phyloP scores from a whole-genome alignment of 2,888 invertebrate genomes.

The Brachyopa scutellaris region DNA sequence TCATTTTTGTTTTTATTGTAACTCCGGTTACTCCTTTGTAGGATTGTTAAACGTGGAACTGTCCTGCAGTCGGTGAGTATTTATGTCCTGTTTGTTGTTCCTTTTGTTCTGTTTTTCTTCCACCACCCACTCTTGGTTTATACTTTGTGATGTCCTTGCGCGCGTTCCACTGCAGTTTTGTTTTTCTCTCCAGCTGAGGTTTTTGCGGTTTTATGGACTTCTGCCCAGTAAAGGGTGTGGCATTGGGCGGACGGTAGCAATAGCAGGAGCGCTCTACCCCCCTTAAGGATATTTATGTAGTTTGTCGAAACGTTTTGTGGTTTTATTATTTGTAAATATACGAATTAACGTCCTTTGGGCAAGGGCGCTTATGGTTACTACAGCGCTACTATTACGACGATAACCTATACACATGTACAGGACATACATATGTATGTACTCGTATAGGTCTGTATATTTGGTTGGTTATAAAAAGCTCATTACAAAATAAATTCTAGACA shows the following conservation, averaged over 20 bases:
- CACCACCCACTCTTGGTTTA: background rate
- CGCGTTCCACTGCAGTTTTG: constrained; percentile 55
- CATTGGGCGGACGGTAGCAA: constrained; percentile 45
- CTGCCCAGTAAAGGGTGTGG: constrained; percentile 46
- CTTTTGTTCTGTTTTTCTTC: background rate
- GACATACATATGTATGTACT: too few species aligned
- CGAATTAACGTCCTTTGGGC: constrained; percentile 69
- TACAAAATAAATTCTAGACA: constrained; percentile 45
- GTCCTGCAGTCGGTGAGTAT: constrained; percentile 55
- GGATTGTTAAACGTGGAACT: constrained; percentile 59
- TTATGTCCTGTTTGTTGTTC: constrained; percentile 31
- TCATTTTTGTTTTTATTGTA: constrained; percentile 5
- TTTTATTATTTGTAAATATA: constrained; percentile 75
- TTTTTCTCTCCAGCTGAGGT: constrained; percentile 63
- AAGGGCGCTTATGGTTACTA: constrained; percentile 29
- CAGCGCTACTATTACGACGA: constrained; percentile 10
- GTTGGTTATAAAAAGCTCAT: constrained; percentile 46
- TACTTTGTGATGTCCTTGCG: constrained; percentile 53
- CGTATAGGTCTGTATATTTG: too few species aligned
- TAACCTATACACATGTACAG: too few species aligned
- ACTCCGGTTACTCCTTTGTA: constrained; percentile 30
- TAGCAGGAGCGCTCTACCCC: constrained; percentile 9
- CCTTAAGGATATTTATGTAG: constrained; percentile 67
- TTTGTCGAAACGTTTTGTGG: constrained; percentile 74
- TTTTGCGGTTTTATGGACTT: constrained; percentile 68